Evolutionary conservation across 1,140 invertebrate genomes (phyloP).

Genomic region (Bradynema listronoti): DNA sequence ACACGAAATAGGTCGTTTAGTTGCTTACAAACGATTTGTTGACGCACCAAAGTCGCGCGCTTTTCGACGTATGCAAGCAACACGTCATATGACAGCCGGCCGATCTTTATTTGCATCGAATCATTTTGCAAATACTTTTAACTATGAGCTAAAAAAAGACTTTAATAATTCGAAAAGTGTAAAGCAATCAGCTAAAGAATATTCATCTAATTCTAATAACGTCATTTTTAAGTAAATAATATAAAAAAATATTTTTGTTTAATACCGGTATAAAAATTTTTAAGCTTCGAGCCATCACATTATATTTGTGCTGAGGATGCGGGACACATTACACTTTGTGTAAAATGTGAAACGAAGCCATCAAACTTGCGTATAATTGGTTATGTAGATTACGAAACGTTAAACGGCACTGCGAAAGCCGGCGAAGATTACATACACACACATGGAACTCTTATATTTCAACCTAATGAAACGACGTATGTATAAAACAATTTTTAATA

Average conservation of each 20-base stretch:
- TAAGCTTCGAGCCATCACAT: constrained; percentile 78
- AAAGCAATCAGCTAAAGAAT: not conserved
- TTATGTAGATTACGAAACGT: constrained; percentile 40
- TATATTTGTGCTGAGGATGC: constrained; percentile 97
- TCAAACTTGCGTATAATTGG: constrained; percentile 65
- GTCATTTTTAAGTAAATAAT: not conserved
- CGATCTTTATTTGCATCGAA: not conserved
- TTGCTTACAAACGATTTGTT: constrained; percentile 81
- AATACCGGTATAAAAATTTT: not conserved
- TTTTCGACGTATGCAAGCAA: constrained; percentile 77
- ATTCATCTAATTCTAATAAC: not conserved
- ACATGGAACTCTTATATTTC: constrained; percentile 75
- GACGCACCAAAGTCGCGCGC: constrained; percentile 89
- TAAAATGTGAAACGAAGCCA: constrained; percentile 74
- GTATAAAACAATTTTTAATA: not conserved
- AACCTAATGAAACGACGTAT: constrained; percentile 22
- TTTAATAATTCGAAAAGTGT: not conserved
- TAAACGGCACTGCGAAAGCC: constrained; percentile 77
- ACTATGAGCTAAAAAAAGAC: not conserved
- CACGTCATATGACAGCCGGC: constrained; percentile 1
- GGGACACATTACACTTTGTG: constrained; percentile 79
- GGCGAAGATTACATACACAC: constrained; percentile 82
- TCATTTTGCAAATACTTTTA: not conserved
- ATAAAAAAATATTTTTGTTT: not conserved
- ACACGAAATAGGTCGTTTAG: constrained; percentile 82